Conservation (phyloP, 2,113 vertebrate species). For the Hypomesus transpacificus region DNA sequence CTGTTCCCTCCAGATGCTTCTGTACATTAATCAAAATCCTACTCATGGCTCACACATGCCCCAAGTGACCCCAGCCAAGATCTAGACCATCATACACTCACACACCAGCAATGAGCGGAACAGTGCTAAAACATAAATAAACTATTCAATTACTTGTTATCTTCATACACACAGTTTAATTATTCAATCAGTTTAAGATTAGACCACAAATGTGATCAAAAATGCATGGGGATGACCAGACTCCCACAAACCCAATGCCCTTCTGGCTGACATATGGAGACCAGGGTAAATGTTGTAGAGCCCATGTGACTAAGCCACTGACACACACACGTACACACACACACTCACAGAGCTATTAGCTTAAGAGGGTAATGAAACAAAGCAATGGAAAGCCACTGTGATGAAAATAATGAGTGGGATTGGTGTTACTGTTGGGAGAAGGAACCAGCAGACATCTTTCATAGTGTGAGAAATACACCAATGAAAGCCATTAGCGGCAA, state of each 20-base stretch:
- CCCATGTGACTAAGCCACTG: conserved; percentile 43
- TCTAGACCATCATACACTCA: conserved; percentile 25
- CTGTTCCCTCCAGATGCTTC: neutral
- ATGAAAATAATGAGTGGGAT: conserved; percentile 28
- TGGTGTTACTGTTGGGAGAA: conserved; percentile 3
- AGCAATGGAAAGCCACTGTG: conserved; percentile 33
- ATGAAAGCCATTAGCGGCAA: too few relatives aligned
- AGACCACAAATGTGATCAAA: conserved; percentile 46
- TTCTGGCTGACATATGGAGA: conserved; percentile 61
- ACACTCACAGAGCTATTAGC: conserved; percentile 41
- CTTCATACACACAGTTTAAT: conserved; percentile 9
- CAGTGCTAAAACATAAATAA: neutral
- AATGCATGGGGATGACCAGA: conserved; percentile 36
- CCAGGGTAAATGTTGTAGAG: conserved; percentile 56
- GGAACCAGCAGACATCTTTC: conserved; percentile 10
- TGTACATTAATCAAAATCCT: neutral
- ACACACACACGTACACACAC: conserved; percentile 30
- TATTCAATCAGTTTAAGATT: neutral
- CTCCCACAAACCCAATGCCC: conserved; percentile 35
- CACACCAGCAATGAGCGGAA: neutral
- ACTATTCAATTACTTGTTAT: neutral
- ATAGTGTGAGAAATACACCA: neutral
- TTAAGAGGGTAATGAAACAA: conserved; percentile 40
- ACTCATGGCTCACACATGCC: neutral
- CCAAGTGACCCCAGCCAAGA: conserved; percentile 23